A percentile compares a stretch with the other conserved stretches of the same genome.
These are phyloP conservation scores for Ginglymostoma cirratum DNA, from an alignment of 2,113 vertebrate species.

Conservation along the genomic window DNA sequence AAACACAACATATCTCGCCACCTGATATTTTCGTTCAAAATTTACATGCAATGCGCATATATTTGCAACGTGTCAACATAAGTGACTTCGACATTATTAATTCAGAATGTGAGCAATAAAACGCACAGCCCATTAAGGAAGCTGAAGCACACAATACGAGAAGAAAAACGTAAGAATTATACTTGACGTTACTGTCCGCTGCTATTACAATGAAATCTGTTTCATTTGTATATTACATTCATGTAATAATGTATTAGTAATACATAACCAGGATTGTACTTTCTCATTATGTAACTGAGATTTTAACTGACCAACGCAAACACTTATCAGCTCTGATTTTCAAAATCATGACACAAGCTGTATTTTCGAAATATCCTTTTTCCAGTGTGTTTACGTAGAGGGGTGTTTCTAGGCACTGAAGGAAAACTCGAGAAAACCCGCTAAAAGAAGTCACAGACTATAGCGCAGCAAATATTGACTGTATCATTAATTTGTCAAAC, in stretches of 20 bases:
- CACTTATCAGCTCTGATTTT: background rate
- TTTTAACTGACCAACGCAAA: background rate
- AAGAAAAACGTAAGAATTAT: background rate
- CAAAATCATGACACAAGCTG: background rate
- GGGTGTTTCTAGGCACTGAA: background rate
- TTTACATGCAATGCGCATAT: background rate
- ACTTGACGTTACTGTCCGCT: background rate
- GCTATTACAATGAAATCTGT: background rate
- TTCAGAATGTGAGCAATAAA: slow-evolving; percentile 18
- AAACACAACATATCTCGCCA: background rate
- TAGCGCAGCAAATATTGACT: background rate
- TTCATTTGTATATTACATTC: background rate
- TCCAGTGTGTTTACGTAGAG: background rate
- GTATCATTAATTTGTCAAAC: background rate
- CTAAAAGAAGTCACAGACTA: background rate
- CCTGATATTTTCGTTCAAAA: background rate
- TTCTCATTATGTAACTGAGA: background rate
- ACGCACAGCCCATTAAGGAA: background rate
- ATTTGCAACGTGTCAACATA: background rate
- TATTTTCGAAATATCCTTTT: background rate
- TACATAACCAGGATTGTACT: background rate
- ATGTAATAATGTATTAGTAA: background rate
- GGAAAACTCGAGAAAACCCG: too few species aligned
- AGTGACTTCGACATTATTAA: background rate
- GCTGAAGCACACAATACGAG: background rate